Conservation (phyloP, 2,797 vertebrate species). For the Enteromius trimaculatus region DNA sequence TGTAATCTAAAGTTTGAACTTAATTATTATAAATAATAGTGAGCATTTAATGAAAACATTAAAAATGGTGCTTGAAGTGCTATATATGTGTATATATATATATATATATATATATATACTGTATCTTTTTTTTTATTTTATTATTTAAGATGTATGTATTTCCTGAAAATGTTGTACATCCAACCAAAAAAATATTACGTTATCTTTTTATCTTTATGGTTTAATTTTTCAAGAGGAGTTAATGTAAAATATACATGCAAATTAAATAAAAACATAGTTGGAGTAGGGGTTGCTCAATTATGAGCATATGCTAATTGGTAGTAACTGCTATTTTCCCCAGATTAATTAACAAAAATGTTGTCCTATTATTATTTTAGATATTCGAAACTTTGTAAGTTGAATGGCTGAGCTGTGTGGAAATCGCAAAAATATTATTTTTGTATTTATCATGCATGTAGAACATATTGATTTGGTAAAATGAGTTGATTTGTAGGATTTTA, state of each 20-base stretch:
- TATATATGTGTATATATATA: no score
- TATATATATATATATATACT: no score
- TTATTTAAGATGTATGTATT: not conserved
- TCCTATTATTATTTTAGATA: not conserved
- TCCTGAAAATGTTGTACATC: not conserved
- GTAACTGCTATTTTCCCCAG: no score
- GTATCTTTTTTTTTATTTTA: no score
- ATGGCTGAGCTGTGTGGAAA: not conserved
- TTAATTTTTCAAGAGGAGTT: not conserved
- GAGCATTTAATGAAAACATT: not conserved
- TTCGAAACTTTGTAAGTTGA: not conserved
- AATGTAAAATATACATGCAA: not conserved
- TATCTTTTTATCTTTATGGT: not conserved
- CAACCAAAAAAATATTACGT: not conserved
- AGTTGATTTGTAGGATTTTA: not conserved
- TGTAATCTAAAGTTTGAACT: not conserved
- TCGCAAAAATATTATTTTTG: no score
- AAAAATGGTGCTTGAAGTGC: not conserved
- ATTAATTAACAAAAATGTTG: no score
- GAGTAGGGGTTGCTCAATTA: not conserved
- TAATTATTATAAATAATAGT: conserved; percentile 11
- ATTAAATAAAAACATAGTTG: not conserved
- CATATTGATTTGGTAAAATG: not conserved
- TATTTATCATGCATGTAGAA: not conserved
- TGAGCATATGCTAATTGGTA: no score